These are phyloP conservation scores for Aramus guarauna DNA, from an alignment of 2,113 vertebrate species.

Conservation along the genomic window DNA sequence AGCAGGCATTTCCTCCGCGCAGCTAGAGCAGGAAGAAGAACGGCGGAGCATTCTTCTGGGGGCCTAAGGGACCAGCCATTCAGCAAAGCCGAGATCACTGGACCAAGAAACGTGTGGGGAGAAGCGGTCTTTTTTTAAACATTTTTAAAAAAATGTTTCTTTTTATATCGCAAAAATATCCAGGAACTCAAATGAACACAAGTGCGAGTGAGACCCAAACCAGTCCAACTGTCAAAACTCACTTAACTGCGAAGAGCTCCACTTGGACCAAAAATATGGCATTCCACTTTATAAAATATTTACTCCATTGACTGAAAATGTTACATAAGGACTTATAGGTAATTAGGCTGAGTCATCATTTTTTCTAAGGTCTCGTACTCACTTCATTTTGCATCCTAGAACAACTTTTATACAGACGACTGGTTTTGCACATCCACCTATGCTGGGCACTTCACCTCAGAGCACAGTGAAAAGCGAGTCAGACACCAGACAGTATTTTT, in stretches of 20 bases:
- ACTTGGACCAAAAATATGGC: slow-evolving; percentile 47
- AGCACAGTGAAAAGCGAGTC: slow-evolving; percentile 62
- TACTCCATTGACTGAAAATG: slow-evolving; percentile 28
- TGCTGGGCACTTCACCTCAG: slow-evolving; percentile 51
- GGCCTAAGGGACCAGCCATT: neutral
- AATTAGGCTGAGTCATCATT: slow-evolving; percentile 6
- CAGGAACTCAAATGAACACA: neutral
- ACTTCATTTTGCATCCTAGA: slow-evolving; percentile 53
- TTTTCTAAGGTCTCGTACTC: slow-evolving; percentile 32
- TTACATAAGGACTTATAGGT: neutral
- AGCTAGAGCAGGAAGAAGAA: neutral
- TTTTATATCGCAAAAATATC: slow-evolving; percentile 27
- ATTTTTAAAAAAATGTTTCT: neutral
- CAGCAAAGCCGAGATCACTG: neutral
- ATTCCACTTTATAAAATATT: slow-evolving; percentile 38
- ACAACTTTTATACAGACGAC: slow-evolving; percentile 27
- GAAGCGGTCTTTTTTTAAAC: neutral
- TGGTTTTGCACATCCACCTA: slow-evolving; percentile 57
- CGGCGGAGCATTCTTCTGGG: neutral
- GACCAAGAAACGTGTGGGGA: neutral
- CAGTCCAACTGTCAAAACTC: slow-evolving; percentile 34
- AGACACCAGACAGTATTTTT: slow-evolving; percentile 58
- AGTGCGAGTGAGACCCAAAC: neutral
- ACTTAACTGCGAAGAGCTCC: slow-evolving; percentile 31
- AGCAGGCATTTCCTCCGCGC: neutral